These are phyloP conservation scores for Desmophyllum pertusum DNA, from an alignment of 92 coral and sea anemone species.

Conservation along the genomic window DNA sequence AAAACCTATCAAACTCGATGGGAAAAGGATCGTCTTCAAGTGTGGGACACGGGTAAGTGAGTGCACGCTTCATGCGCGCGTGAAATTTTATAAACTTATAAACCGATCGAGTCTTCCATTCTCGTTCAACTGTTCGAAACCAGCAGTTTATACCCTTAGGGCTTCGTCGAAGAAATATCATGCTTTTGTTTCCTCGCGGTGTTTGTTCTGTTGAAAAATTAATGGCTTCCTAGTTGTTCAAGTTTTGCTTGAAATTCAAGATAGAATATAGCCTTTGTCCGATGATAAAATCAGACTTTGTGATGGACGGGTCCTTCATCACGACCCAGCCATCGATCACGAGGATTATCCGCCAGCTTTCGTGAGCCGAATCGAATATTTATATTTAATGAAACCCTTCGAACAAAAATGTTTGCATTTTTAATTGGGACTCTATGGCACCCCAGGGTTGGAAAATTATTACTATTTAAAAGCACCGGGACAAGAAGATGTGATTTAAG, in stretches of 20 bases:
- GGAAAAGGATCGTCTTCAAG: constrained; percentile 90
- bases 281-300: neutral
- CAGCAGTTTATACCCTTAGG: neutral
- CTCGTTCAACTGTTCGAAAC: neutral
- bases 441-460: neutral
- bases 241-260: constrained; percentile 18
- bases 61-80: neutral
- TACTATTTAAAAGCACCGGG: neutral
- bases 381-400: neutral
- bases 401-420: constrained; percentile 38
- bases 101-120: neutral
- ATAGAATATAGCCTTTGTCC: neutral
- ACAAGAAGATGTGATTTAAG: neutral
- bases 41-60: constrained; percentile 96
- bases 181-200: neutral
- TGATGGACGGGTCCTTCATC: neutral
- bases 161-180: constrained; percentile 5
- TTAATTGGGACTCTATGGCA: constrained; percentile 16
- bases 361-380: constrained; percentile 17
- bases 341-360: neutral
- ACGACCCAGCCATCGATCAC: neutral
- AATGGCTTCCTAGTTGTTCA: constrained; percentile 27
- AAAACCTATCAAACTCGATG: constrained; percentile 80
- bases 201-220: constrained; percentile 32
- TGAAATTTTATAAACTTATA: neutral